Evolutionary conservation across 2,888 invertebrate genomes (phyloP).

Genomic region (Volucella inanis): DNA sequence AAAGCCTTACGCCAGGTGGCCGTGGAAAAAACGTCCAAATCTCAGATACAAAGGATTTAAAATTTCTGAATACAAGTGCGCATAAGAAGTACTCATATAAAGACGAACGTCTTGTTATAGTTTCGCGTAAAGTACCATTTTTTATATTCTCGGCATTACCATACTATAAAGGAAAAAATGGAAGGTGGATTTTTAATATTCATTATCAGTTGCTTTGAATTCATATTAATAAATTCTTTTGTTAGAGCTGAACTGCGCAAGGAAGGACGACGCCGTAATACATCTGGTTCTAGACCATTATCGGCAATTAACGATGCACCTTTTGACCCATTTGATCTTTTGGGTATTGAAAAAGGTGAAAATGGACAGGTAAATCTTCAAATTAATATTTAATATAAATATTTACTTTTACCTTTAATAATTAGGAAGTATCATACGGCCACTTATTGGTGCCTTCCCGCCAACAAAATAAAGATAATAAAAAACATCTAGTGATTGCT

Average conservation of each 20-base stretch:
- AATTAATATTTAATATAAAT: not conserved
- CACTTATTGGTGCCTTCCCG: conserved; percentile 91
- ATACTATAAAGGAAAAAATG: conserved; percentile 88
- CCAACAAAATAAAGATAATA: conserved; percentile 82
- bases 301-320: conserved; percentile 92
- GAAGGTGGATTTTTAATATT: conserved; percentile 84
- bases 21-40: conserved; percentile 81
- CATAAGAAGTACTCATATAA: conserved; percentile 88
- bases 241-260: conserved; percentile 87
- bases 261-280: conserved; percentile 90
- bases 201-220: conserved; percentile 21
- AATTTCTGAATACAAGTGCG: conserved; percentile 84
- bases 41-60: conserved; percentile 85
- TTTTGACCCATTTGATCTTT: conserved; percentile 92
- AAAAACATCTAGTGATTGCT: conserved; percentile 81
- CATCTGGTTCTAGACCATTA: conserved; percentile 91
- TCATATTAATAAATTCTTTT: conserved; percentile 18
- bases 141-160: conserved; percentile 94
- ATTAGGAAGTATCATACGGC: conserved; percentile 93
- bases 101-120: conserved; percentile 92
- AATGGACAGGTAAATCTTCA: conserved; percentile 90
- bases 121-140: conserved; percentile 91
- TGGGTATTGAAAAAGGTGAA: conserved; percentile 91
- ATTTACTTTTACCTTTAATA: conserved; percentile 34
- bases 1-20: conserved; percentile 88